Base-by-base conservation (phyloP, 2,113 vertebrate genomes). In the Zosterops hypoxanthus region DNA sequence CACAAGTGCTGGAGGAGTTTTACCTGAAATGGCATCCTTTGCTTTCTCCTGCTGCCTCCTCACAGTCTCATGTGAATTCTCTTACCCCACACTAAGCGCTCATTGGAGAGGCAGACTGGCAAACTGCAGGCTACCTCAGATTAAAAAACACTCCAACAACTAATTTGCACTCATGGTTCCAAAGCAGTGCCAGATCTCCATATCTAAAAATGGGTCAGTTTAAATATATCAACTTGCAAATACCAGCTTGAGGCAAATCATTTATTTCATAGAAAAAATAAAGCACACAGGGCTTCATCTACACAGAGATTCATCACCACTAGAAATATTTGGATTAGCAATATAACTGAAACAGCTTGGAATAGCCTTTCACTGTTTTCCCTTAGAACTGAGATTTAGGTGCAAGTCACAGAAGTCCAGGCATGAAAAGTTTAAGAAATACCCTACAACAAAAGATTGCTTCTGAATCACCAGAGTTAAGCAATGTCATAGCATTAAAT, bases 141-240 rank as follows among this genome's bases (percentile, higher is more conserved):
- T 57, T 34, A 16, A 73, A 89, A 68, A 86, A 41, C 47, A 13
- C 0, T 9, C 24, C 44, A 85, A 31, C 39, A 85, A 60, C n/a
- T 69, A 78, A 80, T 25, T 76, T 61, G 91, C 73, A 94, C 14
- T 42, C 28, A 65, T 31, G 14, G 41, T 21, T 25, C 23, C 55
- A 82, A 89, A 80, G 85, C 39, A 81, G 47, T 63, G 63, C 50
- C 81, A 91, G 47, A 42, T 89, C 50, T 68, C 66, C 29, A 1
- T 28, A 68, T 47, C 80, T 83, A 86, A 92, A 93, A 90, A 70
- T 79, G 49, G 86, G 36, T 91, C 63, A 42, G 24, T 65, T 95
- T 91, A 85, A 85, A 85, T 46, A 53, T 26, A 76, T 72, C 24
- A 85, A 56, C 52, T 42, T 47, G 39, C 59, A 86, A 88, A 86